Evolutionary conservation across 2,888 invertebrate genomes (phyloP), one percentile per base, ranked within the genome.

Genomic region (Yponomeuta malinellus): DNA sequence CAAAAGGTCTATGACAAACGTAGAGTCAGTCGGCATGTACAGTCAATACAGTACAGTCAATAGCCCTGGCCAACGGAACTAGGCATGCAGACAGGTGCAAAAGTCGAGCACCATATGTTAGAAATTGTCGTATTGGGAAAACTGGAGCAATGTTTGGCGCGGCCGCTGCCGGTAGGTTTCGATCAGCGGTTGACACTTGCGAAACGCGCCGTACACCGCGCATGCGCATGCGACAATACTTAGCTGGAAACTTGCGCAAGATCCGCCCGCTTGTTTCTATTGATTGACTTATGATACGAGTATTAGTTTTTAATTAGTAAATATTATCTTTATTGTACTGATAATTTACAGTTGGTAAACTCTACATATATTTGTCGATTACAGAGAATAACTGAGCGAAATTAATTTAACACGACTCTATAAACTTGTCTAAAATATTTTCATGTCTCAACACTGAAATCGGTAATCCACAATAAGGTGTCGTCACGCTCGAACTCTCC

Each of bases 71-170:
- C 52, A 15, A 15, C 52, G 15, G 15, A 59, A 59, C 52, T 4
- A 52, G 23, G 29, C 48, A 52, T 65, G 65, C 15, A 68, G 70
- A 71, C 71, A 66, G 72, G 72, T 63, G 71, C 63, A 71, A 72
- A 72, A 37, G 67, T 69, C 31, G 64, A 68, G 48, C 72, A 63
- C 71, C 72, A 72, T 71, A 71, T 71, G 72, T 72, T 69, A 70
- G 69, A 67, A 72, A 71, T 71, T 71, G 63, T 71, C 12, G 71
- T 72, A 66, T 23, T 69, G 12, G 66, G 43, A 68, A 70, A 72
- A 72, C 68, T 37, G 33, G 70, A 70, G 68, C 70, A 71, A 65
- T 48, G 48, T 70, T 43, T 23, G 69, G 48, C 6, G 52, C 10
- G 65, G 65, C 33, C 65, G 65, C 29, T n/a, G 29, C 65, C 43